Base-by-base conservation (phyloP, 2,797 vertebrate species). In the Sorex maritimensis region DNA sequence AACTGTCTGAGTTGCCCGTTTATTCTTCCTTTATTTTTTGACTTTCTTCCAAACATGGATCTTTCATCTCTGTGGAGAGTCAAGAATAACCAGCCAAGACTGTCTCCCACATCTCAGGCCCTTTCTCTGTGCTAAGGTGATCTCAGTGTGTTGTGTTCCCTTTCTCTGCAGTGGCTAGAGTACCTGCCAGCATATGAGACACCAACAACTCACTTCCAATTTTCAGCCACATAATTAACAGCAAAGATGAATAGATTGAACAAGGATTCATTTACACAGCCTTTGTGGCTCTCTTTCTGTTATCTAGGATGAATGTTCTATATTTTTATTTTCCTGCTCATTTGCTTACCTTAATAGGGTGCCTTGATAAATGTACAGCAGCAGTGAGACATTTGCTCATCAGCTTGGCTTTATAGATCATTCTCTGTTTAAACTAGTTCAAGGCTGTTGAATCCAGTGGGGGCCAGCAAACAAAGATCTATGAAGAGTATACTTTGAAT, bases 61-160 rank as follows among this genome's bases (percentile, higher is more conserved):
- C 81, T 97, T 96, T 97, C 87, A 95, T 96, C 95, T 96, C 94
- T 83, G 84, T 61, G 71, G 91, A 23, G 55, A 94, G 86, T 88
- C 79, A 75, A 1, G 38, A 72, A 58, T 78, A 87, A 86, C 61
- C 75, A 49, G 93, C 79, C 71, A 78, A 91, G n/a, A 28, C 80
- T 73, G 46, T 94, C 82, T 89, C 52, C 28, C 49, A 13, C 5
- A 44, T 26, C 80, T 23, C 26, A 72, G 10, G 52, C 71, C 44
- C 49, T 86, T 90, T 94, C 85, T 93, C 73, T 38, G 24, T 17
- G 49, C 23, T 28, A 63, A 95, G 92, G 83, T 71, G 23, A 90
- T 83, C 82, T 90, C 52, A 61, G 69, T 67, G 24, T 69, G 68
- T 26, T 78, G 9, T 84, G 68, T 55, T 93, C 84, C 81, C 91